Base-by-base conservation (phyloP, 1,140 invertebrate genomes). In the Sarcophaga bullata region DNA sequence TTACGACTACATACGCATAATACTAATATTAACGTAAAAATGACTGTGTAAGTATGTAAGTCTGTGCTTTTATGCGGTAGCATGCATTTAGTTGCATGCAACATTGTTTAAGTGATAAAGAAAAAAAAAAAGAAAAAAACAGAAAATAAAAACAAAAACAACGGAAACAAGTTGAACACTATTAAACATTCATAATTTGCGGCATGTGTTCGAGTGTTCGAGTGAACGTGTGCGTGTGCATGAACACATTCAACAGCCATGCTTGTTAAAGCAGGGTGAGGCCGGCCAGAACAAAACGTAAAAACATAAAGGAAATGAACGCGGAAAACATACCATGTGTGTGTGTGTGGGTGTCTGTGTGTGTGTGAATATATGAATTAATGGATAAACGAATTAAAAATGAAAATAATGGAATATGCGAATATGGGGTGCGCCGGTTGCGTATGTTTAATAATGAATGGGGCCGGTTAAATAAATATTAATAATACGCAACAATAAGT, bases 161-260 rank as follows among this genome's bases (percentile, higher is more conserved):
- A 37, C 25, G 25, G 25, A 37, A 37, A 37, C 25, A 37, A 37
- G 25, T 37, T 37, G 25, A 37, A 37, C 25, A 37, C 25, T 68
- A 68, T 68, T 68, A 68, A 68, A 68, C 62, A 68, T 68, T 68
- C 62, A 68, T 68, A 68, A 68, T 68, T 68, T 68, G 62, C 19
- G 62, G 62, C n/a, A 68, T 68, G 62, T 68, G 62, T 37, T 37
- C 25, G 4, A 37, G 25, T 37, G 25, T 37, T 4, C 25, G 25
- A 2, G 25, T 37, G 25, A 2, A 4, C 4, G 25, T 37, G 25
- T 37, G 25, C 4, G 25, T 37, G 25, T 37, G 25, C 25, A 37
- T 37, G 25, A 37, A 37, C 25, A 37, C 25, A 37, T 37, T 37
- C 25, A 37, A 37, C 25, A 37, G 25, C 25, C 25, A 37, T 37